Evolutionary conservation across 2,888 invertebrate species (phyloP).

Genomic region (Dryobota labecula): DNA sequence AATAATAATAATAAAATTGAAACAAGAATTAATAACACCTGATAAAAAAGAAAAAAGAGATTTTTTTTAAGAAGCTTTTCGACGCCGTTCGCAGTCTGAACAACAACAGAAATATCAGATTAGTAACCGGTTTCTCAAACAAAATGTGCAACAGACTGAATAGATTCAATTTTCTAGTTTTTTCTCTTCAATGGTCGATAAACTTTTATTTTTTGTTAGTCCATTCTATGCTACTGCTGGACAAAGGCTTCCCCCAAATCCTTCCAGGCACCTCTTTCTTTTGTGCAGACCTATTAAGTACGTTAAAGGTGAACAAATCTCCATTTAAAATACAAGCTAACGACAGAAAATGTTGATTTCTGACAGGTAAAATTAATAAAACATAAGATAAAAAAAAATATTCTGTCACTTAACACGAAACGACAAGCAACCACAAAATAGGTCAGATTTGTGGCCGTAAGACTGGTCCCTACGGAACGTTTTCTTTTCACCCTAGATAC

Average conservation of each 20-base stretch:
- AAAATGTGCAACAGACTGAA: slow-evolving; percentile 16
- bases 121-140: slow-evolving; percentile 21
- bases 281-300: too few species aligned
- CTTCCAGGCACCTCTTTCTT: too few species aligned
- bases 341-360: too few species aligned
- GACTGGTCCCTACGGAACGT: not conserved
- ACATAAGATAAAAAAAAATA: too few species aligned
- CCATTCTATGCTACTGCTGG: too few species aligned
- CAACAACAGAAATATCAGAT: not conserved
- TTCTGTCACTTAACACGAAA: not conserved
- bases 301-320: not conserved
- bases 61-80: not conserved
- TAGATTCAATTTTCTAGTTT: slow-evolving; percentile 35
- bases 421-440: not conserved
- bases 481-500: too few species aligned
- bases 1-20: too few species aligned
- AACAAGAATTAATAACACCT: not conserved
- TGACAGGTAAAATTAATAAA: too few species aligned
- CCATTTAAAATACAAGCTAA: not conserved
- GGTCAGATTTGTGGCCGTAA: not conserved
- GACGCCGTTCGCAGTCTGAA: not conserved
- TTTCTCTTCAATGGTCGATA: slow-evolving; percentile 36
- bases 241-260: too few species aligned
- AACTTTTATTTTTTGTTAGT: too few species aligned
- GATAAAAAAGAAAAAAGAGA: not conserved